Evolutionary conservation across 2,113 vertebrate genomes (phyloP).

Genomic region (Vombatus ursinus): DNA sequence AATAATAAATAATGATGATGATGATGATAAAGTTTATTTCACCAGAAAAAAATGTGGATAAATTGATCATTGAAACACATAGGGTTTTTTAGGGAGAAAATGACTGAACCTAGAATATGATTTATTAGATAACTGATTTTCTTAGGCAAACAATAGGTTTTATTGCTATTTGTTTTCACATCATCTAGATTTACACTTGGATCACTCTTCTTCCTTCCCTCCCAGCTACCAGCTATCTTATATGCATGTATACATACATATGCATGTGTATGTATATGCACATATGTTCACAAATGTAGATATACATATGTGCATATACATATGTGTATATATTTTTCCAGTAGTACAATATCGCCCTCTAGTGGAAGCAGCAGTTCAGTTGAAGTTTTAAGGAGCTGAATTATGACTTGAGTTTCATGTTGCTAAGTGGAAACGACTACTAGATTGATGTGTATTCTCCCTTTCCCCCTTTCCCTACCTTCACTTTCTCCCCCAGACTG

Average conservation of each 20-base stretch:
- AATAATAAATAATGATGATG: not conserved
- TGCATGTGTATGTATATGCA: too few species aligned
- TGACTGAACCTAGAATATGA: not conserved
- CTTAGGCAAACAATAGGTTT: not conserved
- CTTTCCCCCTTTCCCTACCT: not conserved
- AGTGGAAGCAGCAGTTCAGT: not conserved
- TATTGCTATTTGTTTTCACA: not conserved
- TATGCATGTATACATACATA: not conserved
- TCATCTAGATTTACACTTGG: not conserved
- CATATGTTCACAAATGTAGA: too few species aligned
- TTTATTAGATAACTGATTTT: not conserved
- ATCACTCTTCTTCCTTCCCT: not conserved
- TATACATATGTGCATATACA: too few species aligned
- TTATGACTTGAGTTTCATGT: not conserved
- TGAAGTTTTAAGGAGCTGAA: not conserved
- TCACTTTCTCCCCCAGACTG: not conserved
- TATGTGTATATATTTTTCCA: not conserved
- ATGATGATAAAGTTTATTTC: not conserved
- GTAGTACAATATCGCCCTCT: not conserved
- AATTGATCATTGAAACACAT: not conserved
- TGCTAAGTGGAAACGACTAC: not conserved
- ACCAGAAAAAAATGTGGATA: not conserved
- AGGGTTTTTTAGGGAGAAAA: not conserved
- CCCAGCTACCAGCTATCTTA: not conserved
- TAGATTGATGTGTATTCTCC: not conserved